Base-by-base conservation (phyloP, 2,797 vertebrate genomes). In the Streptopelia turtur region DNA sequence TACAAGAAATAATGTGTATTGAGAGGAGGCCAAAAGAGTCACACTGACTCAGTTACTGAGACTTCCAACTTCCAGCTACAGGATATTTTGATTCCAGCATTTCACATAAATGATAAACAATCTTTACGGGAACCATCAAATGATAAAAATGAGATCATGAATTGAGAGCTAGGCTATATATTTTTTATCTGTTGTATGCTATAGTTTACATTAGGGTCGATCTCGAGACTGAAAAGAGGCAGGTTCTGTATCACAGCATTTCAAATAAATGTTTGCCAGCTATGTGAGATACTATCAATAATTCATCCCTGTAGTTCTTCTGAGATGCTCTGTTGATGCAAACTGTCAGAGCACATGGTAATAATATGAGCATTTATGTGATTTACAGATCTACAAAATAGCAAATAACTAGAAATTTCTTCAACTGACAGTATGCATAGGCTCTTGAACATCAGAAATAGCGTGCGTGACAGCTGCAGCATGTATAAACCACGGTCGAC, bases 361-460 rank as follows among this genome's bases (percentile, higher is more conserved):
- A 94, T 97, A 97, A 95, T 94, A 94, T 41, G 79, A 96, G 65
- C 94, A 91, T 97, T 97, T 95, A 65, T 71, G 77, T 97, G 97
- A 97, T 97, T 96, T 97, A 96, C 88, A 87, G 93, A 89, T 87
- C 94, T 71, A 89, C 94, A 93, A 94, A 96, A 96, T 91, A 94
- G 95, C 91, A 96, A 92, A 96, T 95, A 97, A 96, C 93, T 84
- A 89, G 92, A 89, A 90, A 95, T 96, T 96, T 97, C 87, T 96
- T 83, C 71, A 64, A 52, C 68, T 94, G 95, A 85, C 89, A 94
- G 91, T 45, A 74, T 37, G 83, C 69, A 66, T 49, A 72, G 91
- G 80, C 65, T 93, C 93, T 81, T 90, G 91, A 93, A 91, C 20
- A 6, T 93, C 94, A 92, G 61, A 87, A 96, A 93, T 84, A 37